Evolutionary conservation across 2,797 vertebrate genomes (phyloP), one percentile per base, ranked within the genome.

Genomic region (Pyrocephalus nanus): DNA sequence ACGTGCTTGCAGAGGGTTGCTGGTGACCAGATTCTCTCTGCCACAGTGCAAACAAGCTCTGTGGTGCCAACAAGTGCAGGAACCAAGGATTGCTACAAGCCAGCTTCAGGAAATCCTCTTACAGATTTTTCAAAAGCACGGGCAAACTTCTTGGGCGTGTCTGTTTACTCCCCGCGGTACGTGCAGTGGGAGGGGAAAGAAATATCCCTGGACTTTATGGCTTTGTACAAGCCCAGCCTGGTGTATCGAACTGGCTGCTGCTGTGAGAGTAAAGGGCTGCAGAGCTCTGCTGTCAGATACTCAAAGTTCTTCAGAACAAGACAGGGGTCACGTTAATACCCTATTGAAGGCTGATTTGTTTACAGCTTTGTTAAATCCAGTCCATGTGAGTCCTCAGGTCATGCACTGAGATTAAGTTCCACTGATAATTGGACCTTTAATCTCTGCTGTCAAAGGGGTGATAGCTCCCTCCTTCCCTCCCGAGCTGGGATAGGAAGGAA

Each of bases 41-140:
- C 87, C 79, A 57, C 11, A 18, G 38, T 36, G 54, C 61, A 91
- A 45, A 64, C 30, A 53, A 50, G 57, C n/a, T 50, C 57, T 19
- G 2, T 19, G 3, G 1, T 55, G 48, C 61, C 87, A 93, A 7
- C 60, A 93, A 71, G 23, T 42, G 36, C 62, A 92, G 92, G 84
- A 87, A 26, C 73, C 92, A 91, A 51, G 84, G 62, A 94, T 66
- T 95, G 72, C 85, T 45, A 20, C 57, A 77, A 78, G 50, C 54
- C 91, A 93, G 75, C 87, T 93, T 83, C 92, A 96, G 94, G 92
- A 97, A 92, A 92, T 90, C 81, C 92, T 94, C 79, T 91, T 36
- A 73, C 36, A 54, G 75, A 19, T 72, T 69, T 86, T 65, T 86
- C 61, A 83, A 53, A 67, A 94, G 72, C 58, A 27, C 3, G 30